Evolutionary conservation across 2,888 invertebrate genomes (phyloP).

Genomic region (Thelaira solivaga): DNA sequence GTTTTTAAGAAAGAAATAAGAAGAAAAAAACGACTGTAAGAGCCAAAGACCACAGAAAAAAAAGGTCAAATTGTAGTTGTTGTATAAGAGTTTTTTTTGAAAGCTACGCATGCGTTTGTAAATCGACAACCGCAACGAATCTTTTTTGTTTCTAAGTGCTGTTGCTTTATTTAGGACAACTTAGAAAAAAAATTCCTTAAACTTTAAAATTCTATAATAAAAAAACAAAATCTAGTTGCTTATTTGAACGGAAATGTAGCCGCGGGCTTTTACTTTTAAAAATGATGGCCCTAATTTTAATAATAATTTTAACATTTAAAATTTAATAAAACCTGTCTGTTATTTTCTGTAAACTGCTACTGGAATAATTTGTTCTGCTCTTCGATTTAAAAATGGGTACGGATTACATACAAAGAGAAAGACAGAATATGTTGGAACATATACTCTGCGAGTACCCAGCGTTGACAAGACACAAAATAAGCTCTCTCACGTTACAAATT

Average conservation of each 20-base stretch:
- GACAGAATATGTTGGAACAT: too few relatives aligned
- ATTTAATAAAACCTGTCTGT: too few relatives aligned
- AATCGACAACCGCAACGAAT: conserved; percentile 49
- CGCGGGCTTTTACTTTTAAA: not conserved
- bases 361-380: too few relatives aligned
- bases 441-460: too few relatives aligned
- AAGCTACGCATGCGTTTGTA: conserved; percentile 48
- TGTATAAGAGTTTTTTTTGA: too few relatives aligned
- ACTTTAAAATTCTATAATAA: not conserved
- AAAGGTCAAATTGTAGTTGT: conserved; percentile 43
- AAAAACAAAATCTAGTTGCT: not conserved
- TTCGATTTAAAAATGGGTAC: too few relatives aligned
- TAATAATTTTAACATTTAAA: too few relatives aligned
- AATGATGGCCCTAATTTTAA: too few relatives aligned
- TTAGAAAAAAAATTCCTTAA: conserved; percentile 23
- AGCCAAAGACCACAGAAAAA: conserved; percentile 38
- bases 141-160: conserved; percentile 20
- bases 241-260: conserved; percentile 2
- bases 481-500: too few relatives aligned
- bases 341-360: too few relatives aligned
- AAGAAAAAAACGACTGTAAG: not conserved
- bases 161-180: conserved; percentile 5
- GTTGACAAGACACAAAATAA: too few relatives aligned
- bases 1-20: conserved; percentile 44
- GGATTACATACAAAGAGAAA: too few relatives aligned